phyloP scores from a whole-genome alignment of 1,140 invertebrate genomes.

The Leptestheria dahalacensis region DNA sequence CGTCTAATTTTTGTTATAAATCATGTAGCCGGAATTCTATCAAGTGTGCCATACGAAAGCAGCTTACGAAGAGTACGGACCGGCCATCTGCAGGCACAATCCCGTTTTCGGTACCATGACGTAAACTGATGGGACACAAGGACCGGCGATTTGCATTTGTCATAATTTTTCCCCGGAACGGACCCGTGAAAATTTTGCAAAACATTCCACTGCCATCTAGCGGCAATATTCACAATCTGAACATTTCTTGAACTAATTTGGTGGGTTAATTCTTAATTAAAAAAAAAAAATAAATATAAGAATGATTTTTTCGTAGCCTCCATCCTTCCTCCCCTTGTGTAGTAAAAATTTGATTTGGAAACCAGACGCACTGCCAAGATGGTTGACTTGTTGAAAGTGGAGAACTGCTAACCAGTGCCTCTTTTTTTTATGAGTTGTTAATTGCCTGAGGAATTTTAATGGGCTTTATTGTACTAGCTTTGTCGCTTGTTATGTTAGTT shows the following conservation, averaged over 20 bases:
- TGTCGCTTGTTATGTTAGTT: not conserved
- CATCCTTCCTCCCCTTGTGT: not conserved
- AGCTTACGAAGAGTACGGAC: constrained; percentile 96
- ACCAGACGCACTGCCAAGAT: not conserved
- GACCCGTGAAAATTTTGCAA: not conserved
- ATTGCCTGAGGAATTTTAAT: not conserved
- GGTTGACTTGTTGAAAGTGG: not conserved
- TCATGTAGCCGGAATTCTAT: constrained; percentile 87
- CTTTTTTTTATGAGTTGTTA: not conserved
- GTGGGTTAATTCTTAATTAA: no score
- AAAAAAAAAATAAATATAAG: no score
- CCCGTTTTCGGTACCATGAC: constrained; percentile 98
- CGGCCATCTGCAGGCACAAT: constrained; percentile 98
- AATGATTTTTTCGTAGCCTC: no score
- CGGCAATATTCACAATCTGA: not conserved
- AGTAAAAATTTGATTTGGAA: no score
- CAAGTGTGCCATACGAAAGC: constrained; percentile 97
- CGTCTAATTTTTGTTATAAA: constrained; percentile 18
- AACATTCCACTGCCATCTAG: not conserved
- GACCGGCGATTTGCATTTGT: no score
- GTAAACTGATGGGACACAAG: no score
- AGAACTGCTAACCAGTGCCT: not conserved
- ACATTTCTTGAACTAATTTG: no score
- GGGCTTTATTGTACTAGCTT: not conserved
- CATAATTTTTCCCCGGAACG: not conserved